Conservation (phyloP, 1,140 invertebrate species). For the Pogonomyrmex barbatus region DNA sequence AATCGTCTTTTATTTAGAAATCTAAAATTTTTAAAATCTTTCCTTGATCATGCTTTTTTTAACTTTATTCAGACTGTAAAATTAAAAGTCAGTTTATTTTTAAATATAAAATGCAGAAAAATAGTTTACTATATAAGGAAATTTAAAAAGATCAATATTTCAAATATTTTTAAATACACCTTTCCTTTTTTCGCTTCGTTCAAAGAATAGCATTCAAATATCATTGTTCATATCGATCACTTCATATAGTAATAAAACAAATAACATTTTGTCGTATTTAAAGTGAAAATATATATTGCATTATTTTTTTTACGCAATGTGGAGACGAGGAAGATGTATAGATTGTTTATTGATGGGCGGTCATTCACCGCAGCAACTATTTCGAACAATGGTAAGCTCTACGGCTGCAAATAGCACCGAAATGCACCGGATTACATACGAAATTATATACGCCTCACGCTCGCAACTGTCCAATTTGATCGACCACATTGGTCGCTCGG, state of each 20-base stretch:
- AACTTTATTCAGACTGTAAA: too few species aligned
- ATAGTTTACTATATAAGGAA: background rate
- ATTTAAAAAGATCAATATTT: background rate
- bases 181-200: background rate
- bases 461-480: conserved; percentile 42
- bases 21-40: too few species aligned
- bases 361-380: conserved; percentile 4
- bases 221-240: background rate
- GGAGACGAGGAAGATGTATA: background rate
- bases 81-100: too few species aligned
- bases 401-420: conserved; percentile 19
- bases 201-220: background rate
- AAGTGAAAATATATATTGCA: conserved; percentile 13
- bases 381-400: background rate
- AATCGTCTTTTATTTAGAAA: too few species aligned
- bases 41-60: too few species aligned
- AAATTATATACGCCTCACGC: conserved; percentile 44
- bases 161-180: background rate
- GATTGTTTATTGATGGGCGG: background rate
- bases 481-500: conserved; percentile 32
- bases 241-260: background rate
- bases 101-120: background rate
- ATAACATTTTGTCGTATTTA: background rate
- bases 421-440: conserved; percentile 32
- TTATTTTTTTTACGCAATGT: background rate